These are phyloP conservation scores for Sebastes nivosus DNA, from an alignment of 2,797 vertebrate species.

Conservation along the genomic window DNA sequence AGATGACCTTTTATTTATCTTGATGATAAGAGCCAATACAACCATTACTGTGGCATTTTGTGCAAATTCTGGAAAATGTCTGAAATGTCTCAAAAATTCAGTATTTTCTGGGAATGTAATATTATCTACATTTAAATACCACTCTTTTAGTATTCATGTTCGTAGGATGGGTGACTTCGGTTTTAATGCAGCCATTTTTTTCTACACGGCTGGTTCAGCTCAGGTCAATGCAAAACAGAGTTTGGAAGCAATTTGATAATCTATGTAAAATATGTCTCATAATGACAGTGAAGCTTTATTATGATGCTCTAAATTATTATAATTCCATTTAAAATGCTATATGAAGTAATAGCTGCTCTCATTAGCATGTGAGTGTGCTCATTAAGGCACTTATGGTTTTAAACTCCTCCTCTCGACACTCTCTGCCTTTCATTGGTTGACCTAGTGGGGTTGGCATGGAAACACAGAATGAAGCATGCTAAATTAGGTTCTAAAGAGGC, in stretches of 20 bases:
- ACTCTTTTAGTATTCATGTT: neutral
- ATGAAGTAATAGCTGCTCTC: constrained; percentile 1
- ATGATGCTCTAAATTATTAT: neutral
- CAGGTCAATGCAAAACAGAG: neutral
- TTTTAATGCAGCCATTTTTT: neutral
- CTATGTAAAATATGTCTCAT: neutral
- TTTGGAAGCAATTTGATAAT: neutral
- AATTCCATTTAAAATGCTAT: neutral
- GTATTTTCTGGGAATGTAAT: neutral
- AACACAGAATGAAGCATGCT: constrained; percentile 80
- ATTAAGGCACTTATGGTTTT: constrained; percentile 60
- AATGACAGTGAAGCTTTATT: neutral
- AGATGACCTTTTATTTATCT: neutral
- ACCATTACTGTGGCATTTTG: neutral
- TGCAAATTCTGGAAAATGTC: neutral
- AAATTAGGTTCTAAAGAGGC: constrained; percentile 79
- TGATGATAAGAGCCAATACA: neutral
- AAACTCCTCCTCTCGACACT: constrained; percentile 57
- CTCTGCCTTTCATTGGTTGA: constrained; percentile 78
- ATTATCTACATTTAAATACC: neutral
- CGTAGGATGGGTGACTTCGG: neutral
- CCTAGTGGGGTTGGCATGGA: constrained; percentile 84
- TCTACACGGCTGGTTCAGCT: neutral
- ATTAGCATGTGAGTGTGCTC: constrained; percentile 49
- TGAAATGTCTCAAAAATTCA: neutral